Conservation (phyloP, 2,888 invertebrate genomes). For the Prosopocoilus inquinatus region DNA sequence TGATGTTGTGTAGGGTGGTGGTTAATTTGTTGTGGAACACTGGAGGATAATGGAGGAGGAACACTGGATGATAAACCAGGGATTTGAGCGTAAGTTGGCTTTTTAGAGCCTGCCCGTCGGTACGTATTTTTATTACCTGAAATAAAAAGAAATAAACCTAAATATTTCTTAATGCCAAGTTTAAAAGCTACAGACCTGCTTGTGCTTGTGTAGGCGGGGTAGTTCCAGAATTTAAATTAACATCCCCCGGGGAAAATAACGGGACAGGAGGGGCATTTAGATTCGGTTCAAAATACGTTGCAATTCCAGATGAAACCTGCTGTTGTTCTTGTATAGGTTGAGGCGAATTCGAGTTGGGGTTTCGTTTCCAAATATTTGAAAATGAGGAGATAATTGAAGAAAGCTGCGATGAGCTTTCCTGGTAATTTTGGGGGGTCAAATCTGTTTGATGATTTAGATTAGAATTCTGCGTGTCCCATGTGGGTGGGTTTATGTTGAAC, state of each 20-base stretch:
- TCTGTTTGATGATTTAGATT: slow-evolving; percentile 4
- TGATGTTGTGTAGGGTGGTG: slow-evolving; percentile 19
- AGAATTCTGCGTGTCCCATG: background rate
- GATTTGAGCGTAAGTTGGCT: slow-evolving; percentile 74
- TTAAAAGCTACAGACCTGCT: background rate
- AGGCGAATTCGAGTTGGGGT: background rate
- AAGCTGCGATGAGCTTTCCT: slow-evolving; percentile 42
- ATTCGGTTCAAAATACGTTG: background rate
- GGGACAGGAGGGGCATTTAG: slow-evolving; percentile 33
- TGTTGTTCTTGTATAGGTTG: background rate
- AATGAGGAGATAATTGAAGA: slow-evolving; percentile 65
- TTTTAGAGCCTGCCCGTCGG: slow-evolving; percentile 65
- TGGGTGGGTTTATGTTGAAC: background rate
- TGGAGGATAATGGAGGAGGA: slow-evolving; percentile 17
- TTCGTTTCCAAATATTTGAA: slow-evolving; percentile 51
- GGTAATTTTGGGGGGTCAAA: background rate
- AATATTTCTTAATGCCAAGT: background rate
- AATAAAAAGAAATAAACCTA: slow-evolving; percentile 4
- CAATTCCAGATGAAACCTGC: background rate
- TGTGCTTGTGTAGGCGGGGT: background rate
- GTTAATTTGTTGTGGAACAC: slow-evolving; percentile 18
- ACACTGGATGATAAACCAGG: slow-evolving; percentile 56
- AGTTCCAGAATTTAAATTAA: background rate
- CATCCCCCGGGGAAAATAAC: slow-evolving; percentile 26
- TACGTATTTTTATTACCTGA: slow-evolving; percentile 55